phyloP scores from a whole-genome alignment of 1,140 invertebrate species.

The Cydia fagiglandana region DNA sequence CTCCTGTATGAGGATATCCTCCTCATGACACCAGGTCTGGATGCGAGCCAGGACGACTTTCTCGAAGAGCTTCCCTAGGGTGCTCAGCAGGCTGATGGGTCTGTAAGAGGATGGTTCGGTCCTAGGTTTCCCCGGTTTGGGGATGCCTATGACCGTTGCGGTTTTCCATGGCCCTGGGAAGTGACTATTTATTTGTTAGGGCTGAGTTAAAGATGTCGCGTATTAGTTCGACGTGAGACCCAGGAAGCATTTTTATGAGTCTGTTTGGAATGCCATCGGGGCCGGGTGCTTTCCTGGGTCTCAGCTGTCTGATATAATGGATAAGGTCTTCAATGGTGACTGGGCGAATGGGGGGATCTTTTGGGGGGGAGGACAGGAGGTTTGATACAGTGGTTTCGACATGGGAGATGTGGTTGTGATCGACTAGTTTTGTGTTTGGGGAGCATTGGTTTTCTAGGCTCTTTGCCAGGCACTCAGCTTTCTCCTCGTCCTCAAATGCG shows the following conservation, averaged over 20 bases:
- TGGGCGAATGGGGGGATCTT: no score
- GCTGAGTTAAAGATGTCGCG: conserved; percentile 81
- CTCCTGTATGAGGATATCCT: conserved; percentile 41
- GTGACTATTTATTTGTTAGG: conserved; percentile 63
- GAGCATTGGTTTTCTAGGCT: not conserved
- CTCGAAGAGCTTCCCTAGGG: conserved; percentile 57
- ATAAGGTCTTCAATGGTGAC: no score
- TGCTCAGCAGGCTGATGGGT: conserved; percentile 56
- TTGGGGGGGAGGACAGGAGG: no score
- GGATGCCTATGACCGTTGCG: conserved; percentile 54
- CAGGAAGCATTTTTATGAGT: conserved; percentile 71
- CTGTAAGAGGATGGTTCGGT: conserved; percentile 41
- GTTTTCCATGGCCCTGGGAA: conserved; percentile 51
- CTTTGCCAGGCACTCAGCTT: not conserved
- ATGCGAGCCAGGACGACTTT: conserved; percentile 45
- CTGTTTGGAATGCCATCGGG: conserved; percentile 35
- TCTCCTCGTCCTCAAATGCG: conserved; percentile 22
- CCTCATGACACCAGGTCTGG: conserved; percentile 35
- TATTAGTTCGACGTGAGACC: conserved; percentile 79
- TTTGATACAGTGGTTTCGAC: no score
- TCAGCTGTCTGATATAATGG: not conserved
- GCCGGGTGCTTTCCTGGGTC: not conserved
- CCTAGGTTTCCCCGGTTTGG: conserved; percentile 58
- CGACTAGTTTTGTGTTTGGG: not conserved
- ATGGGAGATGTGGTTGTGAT: no score